Evolutionary conservation across 1,140 invertebrate species (phyloP).

Genomic region (Phortica variegata): DNA sequence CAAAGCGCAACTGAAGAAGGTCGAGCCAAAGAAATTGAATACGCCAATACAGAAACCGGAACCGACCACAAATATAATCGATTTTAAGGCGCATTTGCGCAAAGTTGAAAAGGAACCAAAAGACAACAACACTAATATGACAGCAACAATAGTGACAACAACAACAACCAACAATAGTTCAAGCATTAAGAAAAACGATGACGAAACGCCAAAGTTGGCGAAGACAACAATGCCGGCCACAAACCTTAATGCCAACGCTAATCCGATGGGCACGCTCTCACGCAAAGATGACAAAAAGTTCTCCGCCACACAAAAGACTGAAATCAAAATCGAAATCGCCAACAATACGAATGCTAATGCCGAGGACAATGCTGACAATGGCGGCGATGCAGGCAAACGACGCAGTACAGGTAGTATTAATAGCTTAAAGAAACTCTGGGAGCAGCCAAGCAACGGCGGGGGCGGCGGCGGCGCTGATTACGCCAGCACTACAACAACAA

Average conservation of each 20-base stretch:
- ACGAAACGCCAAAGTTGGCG: constrained; percentile 42
- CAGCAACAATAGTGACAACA: constrained; percentile 1
- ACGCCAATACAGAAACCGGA: constrained; percentile 60
- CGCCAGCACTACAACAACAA: constrained; percentile 45
- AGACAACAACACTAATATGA: constrained; percentile 8
- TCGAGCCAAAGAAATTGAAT: constrained; percentile 63
- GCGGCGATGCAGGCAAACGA: constrained; percentile 68
- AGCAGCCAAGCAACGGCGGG: constrained; percentile 65
- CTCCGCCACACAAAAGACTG: constrained; percentile 54
- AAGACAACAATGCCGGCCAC: constrained; percentile 10
- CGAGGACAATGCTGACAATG: constrained; percentile 23
- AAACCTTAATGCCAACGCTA: constrained; percentile 24
- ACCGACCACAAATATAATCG: constrained; percentile 66
- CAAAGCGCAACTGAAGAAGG: constrained; percentile 69
- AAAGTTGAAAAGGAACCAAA: constrained; percentile 67
- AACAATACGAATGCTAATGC: constrained; percentile 28
- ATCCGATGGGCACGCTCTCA: constrained; percentile 45
- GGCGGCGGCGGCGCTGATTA: constrained; percentile 56
- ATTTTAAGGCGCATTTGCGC: constrained; percentile 80
- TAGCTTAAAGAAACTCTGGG: constrained; percentile 90
- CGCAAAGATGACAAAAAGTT: constrained; percentile 40
- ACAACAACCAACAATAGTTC: no score
- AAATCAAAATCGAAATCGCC: constrained; percentile 55
- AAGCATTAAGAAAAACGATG: constrained; percentile 23
- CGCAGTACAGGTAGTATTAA: constrained; percentile 90